Evolutionary conservation across 2,888 invertebrate genomes (phyloP), one percentile per base, ranked within the genome.

Genomic region (Drosophila fulvimacula): DNA sequence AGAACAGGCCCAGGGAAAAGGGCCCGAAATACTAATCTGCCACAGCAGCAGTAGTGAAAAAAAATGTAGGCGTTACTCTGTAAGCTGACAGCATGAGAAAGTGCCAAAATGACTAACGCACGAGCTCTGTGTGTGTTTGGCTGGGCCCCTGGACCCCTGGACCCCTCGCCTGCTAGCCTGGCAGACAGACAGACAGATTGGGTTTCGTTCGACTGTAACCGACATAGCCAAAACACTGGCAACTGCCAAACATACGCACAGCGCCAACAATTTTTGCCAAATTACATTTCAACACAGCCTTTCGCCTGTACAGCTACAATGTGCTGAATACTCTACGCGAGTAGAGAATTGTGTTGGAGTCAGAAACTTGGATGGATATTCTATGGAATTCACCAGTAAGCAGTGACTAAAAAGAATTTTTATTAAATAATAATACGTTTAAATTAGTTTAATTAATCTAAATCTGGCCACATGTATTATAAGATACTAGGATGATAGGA

Each of bases 221-320:
- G 52, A 73, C 67, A 63, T 63, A 68, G 48, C 53, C 62, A 67
- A 72, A 64, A 42, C 42, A 42, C 42, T 24, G n/a, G 52, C 61
- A 65, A 65, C 69, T 60, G 69, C 67, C 83, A 85, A 81, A 67
- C 79, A 74, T 69, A 74, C 66, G 71, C 79, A 74, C 79, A 65
- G 65, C 71, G 69, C 75, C 78, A 85, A 82, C 81, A 82, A 84
- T 88, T 78, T 79, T 82, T 76, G 73, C 81, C 85, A 86, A 86
- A 86, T 86, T 86, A 89, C 89, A 86, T 89, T 86, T 86, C 83
- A 83, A 79, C 89, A 85, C 79, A 65, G 88, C 79, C 88, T 74
- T 73, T 85, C 76, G 76, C 69, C 58, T 72, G 66, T 66, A 69
- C 68, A 61, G 69, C 42, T 71, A 76, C 80, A 76, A 51, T 63